These are phyloP conservation scores for Temnothorax curvispinosus DNA, from an alignment of 1,140 invertebrate genomes.

Conservation along the genomic window DNA sequence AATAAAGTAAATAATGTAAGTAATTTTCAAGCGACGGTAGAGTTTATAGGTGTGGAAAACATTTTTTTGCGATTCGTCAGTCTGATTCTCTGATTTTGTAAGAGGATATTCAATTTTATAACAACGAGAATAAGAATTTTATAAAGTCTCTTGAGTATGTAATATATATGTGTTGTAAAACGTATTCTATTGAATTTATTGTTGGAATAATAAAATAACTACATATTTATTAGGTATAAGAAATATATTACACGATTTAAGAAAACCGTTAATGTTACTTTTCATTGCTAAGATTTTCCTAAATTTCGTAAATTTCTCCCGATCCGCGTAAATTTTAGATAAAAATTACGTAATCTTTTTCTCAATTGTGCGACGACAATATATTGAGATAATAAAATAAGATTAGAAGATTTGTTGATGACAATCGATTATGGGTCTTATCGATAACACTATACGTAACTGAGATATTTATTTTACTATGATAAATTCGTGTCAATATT, in stretches of 20 bases:
- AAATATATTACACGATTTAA: not conserved
- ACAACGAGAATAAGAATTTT: not conserved
- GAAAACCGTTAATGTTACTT: not conserved
- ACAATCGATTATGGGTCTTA: slow-evolving; percentile 7
- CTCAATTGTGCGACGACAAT: not conserved
- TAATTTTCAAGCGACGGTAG: not conserved
- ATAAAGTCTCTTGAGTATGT: not conserved
- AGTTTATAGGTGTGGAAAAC: not conserved
- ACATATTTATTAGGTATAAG: not conserved
- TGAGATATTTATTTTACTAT: not conserved
- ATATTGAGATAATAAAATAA: slow-evolving; percentile 3
- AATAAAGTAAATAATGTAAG: not conserved
- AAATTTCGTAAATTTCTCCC: not conserved
- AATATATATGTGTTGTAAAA: not conserved
- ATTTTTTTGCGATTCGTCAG: not conserved
- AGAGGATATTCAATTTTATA: not conserved
- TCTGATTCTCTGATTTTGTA: not conserved
- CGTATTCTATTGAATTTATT: not conserved
- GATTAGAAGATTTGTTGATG: not conserved
- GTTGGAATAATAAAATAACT: not conserved
- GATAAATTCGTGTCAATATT: not conserved
- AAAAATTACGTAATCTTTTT: not conserved
- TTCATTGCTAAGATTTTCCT: not conserved
- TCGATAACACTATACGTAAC: not conserved
- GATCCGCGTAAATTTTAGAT: not conserved